Base-by-base conservation (phyloP, 2,113 vertebrate genomes). In the Cacatua alba region DNA sequence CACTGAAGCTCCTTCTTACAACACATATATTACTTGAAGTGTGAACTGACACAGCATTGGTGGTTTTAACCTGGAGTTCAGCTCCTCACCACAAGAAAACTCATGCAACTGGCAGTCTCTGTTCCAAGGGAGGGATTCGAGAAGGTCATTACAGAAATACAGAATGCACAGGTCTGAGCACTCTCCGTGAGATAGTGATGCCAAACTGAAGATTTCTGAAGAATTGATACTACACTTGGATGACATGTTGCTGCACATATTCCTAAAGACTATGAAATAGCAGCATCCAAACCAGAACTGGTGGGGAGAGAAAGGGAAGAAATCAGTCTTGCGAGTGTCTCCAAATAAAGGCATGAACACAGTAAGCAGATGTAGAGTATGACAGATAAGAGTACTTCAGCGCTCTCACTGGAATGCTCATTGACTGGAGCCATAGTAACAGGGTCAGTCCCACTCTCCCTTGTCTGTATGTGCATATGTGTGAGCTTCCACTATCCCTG, bases 171-270 rank as follows among this genome's bases (percentile, higher is more conserved):
- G 55, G 29, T 14, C 46, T 35, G 33, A 46, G 74, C 37, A 41
- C 20, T 24, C 11, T 59, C 10, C 6, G 11, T 17, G 12, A 67
- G 52, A 48, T 37, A 0, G 0, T 10, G 37, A 46, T 2, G 4
- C 51, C 62, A 57, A 71, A 44, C n/a, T 24, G 15, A 35, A 68
- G 29, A 57, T 20, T 79, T 70, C 33, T 80, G 17, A 17, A 33
- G n/a, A 44, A 25, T 10, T 23, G 10, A 23, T 15, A 71, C 39
- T 4, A 39, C 39, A 39, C 39, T 29, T 37, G 23, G 20, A 44
- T 79, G 59, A 79, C 23, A 33, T 0, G 4, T 4, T 81, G 37
- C 14, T 35, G 5, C 53, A 74, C 10, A 2, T 18, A 4, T 19
- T 74, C 64, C 33, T 44, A 16, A 74, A 62, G 60, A 11, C 64